Evolutionary conservation across 2,113 vertebrate species (phyloP).

Genomic region (Oostethus manadensis): DNA sequence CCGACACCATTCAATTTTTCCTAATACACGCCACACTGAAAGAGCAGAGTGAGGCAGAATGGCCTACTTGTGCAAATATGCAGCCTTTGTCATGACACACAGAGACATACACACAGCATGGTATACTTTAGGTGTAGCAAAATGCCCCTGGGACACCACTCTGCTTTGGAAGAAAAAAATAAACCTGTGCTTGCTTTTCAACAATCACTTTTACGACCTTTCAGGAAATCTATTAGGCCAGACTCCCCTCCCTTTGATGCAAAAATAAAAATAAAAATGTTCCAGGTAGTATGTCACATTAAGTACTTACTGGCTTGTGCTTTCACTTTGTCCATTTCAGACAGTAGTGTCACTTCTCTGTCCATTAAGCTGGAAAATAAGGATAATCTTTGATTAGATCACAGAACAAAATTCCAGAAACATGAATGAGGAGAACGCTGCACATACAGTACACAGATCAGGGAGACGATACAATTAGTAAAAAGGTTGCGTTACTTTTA

Average conservation of each 20-base stretch:
- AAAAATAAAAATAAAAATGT: conserved; percentile 25
- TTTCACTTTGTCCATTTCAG: conserved; percentile 97
- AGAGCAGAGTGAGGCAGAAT: conserved; percentile 42
- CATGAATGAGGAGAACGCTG: neutral
- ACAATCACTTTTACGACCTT: conserved; percentile 18
- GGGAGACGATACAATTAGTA: too few species aligned
- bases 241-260: conserved; percentile 22
- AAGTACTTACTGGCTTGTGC: conserved; percentile 87
- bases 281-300: conserved; percentile 9
- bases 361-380: conserved; percentile 83
- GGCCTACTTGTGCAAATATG: conserved; percentile 69
- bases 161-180: neutral
- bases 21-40: conserved; percentile 44
- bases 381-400: conserved; percentile 7
- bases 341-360: conserved; percentile 86
- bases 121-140: conserved; percentile 22
- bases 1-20: conserved; percentile 68
- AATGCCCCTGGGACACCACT: conserved; percentile 14
- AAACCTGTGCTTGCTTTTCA: conserved; percentile 34
- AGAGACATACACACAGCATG: neutral
- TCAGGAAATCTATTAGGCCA: conserved; percentile 41
- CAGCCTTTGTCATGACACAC: conserved; percentile 53
- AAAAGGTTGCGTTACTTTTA: neutral
- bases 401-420: conserved; percentile 6
- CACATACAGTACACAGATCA: too few species aligned